Conservation (phyloP, 2,888 invertebrate species). For the Agriopis aurantiaria region DNA sequence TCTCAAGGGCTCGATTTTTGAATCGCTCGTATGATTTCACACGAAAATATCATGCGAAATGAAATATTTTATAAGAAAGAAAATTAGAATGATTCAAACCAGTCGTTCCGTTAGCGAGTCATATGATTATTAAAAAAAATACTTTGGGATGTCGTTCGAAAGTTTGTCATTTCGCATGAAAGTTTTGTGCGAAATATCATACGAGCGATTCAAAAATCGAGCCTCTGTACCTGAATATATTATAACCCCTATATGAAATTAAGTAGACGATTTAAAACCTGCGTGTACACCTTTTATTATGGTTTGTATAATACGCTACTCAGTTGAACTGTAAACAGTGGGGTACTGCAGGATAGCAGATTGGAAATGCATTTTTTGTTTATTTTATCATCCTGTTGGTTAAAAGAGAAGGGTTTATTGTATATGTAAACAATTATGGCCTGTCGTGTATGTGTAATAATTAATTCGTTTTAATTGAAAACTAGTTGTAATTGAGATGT, state of each 20-base stretch:
- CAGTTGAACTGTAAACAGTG: slow-evolving; percentile 46
- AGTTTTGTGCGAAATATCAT: too few relatives aligned
- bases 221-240: slow-evolving; percentile 62
- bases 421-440: neutral
- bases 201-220: too few relatives aligned
- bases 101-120: too few relatives aligned
- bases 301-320: slow-evolving; percentile 47
- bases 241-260: slow-evolving; percentile 51
- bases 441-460: neutral
- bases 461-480: neutral
- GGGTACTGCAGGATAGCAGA: slow-evolving; percentile 33
- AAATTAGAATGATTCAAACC: too few relatives aligned
- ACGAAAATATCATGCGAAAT: too few relatives aligned
- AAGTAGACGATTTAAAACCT: slow-evolving; percentile 53
- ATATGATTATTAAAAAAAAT: too few relatives aligned
- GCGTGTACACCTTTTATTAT: slow-evolving; percentile 47
- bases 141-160: too few relatives aligned
- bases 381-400: slow-evolving; percentile 10
- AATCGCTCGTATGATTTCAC: too few relatives aligned
- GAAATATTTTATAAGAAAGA: too few relatives aligned
- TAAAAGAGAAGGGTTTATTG: neutral
- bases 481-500: slow-evolving; percentile 4
- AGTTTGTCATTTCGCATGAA: too few relatives aligned
- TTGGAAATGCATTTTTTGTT: slow-evolving; percentile 37
- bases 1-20: too few relatives aligned